These are phyloP conservation scores for Arion vulgaris DNA, from an alignment of 1,140 invertebrate species.

Conservation along the genomic window DNA sequence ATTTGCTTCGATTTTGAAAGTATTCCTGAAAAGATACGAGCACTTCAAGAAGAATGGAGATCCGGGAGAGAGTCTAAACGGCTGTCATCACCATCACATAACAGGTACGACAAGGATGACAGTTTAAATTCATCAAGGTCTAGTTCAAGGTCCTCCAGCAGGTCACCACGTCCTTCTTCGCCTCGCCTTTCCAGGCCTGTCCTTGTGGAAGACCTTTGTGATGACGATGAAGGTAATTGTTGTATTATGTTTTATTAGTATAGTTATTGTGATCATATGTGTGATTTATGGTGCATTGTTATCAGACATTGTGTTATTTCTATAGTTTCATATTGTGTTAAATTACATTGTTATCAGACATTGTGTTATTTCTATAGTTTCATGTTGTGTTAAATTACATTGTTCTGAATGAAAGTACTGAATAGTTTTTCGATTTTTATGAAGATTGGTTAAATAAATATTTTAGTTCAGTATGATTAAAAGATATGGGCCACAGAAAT, in stretches of 20 bases:
- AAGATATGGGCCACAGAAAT: too few species aligned
- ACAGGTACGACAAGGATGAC: not conserved
- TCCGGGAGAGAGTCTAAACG: not conserved
- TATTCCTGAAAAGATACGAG: slow-evolving; percentile 29
- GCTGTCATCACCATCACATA: not conserved
- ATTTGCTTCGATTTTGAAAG: slow-evolving; percentile 38
- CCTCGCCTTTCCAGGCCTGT: not conserved
- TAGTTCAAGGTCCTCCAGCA: slow-evolving; percentile 18
- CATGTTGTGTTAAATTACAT: not conserved
- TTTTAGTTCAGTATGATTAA: too few species aligned
- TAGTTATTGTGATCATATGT: too few species aligned
- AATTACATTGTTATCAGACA: too few species aligned
- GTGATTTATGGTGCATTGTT: too few species aligned
- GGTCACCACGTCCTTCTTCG: not conserved
- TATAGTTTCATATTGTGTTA: too few species aligned
- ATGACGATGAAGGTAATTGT: not conserved
- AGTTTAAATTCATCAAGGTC: not conserved
- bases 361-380: not conserved
- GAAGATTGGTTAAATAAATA: too few species aligned
- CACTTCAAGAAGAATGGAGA: slow-evolving; percentile 30
- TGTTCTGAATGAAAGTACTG: too few species aligned
- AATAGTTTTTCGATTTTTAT: too few species aligned
- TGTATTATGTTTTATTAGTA: too few species aligned
- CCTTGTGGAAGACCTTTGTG: not conserved
- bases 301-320: too few species aligned